phyloP scores from a whole-genome alignment of 2,797 vertebrate genomes.

The Zonotrichia albicollis region DNA sequence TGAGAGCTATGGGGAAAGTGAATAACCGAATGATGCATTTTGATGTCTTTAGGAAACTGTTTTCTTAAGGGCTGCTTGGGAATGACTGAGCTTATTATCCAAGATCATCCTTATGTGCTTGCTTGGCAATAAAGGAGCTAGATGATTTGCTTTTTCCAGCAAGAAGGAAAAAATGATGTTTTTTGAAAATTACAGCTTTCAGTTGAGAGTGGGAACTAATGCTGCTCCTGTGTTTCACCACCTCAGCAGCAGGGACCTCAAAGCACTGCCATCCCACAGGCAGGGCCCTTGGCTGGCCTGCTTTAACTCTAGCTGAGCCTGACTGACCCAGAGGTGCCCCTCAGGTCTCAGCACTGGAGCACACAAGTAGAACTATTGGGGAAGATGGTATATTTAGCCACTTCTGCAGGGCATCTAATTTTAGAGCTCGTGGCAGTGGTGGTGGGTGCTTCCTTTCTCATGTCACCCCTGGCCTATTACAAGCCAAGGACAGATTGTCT shows the following conservation, averaged over 20 bases:
- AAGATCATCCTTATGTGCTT: not conserved
- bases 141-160: slow-evolving; percentile 43
- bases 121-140: not conserved
- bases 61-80: not conserved
- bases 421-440: slow-evolving; percentile 76
- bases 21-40: not conserved
- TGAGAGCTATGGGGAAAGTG: not conserved
- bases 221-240: not conserved
- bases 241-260: not conserved
- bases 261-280: not conserved
- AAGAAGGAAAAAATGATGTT: slow-evolving; percentile 16
- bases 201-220: not conserved
- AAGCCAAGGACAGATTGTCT: slow-evolving; percentile 81
- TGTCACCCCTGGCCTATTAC: slow-evolving; percentile 79
- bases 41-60: not conserved
- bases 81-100: not conserved
- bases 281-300: not conserved
- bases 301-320: slow-evolving; percentile 7
- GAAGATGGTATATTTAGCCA: slow-evolving; percentile 80
- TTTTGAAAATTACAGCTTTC: slow-evolving; percentile 49
- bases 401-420: slow-evolving; percentile 84
- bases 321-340: not conserved
- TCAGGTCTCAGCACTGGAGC: slow-evolving; percentile 42
- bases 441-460: slow-evolving; percentile 82
- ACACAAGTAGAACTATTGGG: slow-evolving; percentile 74